Percentiles rank a stretch among this genome's conserved stretches.
Evolutionary conservation across 2,113 vertebrate genomes (phyloP).

Genomic region (Pithys albifrons): DNA sequence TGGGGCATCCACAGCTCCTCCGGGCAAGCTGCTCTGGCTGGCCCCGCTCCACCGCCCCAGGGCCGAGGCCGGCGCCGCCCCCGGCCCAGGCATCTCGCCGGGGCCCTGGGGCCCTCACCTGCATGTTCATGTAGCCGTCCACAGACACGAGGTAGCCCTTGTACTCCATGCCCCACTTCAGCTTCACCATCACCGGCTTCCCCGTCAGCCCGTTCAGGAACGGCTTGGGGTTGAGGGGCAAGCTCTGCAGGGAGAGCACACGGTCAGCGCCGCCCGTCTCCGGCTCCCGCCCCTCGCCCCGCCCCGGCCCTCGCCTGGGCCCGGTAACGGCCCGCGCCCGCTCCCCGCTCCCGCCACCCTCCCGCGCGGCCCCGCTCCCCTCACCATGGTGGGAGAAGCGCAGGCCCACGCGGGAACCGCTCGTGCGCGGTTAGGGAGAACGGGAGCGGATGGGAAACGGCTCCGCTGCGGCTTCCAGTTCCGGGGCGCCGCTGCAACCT

Average conservation of each 20-base stretch:
- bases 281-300: background rate
- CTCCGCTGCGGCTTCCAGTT: background rate
- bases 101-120: slow-evolving; percentile 74
- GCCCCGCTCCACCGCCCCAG: rapidly evolving
- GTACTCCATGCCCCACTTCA: slow-evolving; percentile 99
- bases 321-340: no score
- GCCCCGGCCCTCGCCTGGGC: background rate
- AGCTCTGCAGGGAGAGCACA: slow-evolving; percentile 80
- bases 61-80: no score
- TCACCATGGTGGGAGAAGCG: slow-evolving; percentile 34
- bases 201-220: slow-evolving; percentile 97
- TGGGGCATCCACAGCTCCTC: rapidly evolving
- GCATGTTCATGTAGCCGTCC: slow-evolving; percentile 99
- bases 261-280: background rate
- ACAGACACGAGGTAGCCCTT: slow-evolving; percentile 98
- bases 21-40: background rate
- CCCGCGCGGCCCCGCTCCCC: background rate
- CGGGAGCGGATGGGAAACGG: background rate
- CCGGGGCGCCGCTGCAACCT: background rate
- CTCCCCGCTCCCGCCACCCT: background rate
- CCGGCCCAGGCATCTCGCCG: no score
- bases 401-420: background rate
- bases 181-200: slow-evolving; percentile 97
- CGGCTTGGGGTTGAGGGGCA: slow-evolving; percentile 96
- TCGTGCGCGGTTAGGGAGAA: background rate